These are phyloP conservation scores for Linyphia triangularis DNA, from an alignment of 2,888 invertebrate genomes.

Conservation along the genomic window DNA sequence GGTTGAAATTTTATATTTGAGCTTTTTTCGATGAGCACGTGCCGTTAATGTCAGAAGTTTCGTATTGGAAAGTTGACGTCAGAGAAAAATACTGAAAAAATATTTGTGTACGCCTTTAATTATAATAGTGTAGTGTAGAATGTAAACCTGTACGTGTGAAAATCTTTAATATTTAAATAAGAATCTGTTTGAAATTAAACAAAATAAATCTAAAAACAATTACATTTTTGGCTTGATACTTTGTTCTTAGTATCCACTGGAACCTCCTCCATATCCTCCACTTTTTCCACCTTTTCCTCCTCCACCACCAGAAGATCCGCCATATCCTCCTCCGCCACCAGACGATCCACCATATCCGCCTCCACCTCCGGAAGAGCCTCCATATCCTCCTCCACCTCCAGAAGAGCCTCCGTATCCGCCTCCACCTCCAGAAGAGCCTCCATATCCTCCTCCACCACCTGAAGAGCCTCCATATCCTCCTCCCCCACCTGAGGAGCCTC, in stretches of 20 bases:
- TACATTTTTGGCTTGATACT: conserved; percentile 28
- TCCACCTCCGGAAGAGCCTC: conserved; percentile 48
- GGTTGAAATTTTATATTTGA: no score
- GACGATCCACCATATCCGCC: conserved; percentile 59
- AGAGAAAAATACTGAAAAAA: no score
- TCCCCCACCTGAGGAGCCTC: conserved; percentile 48
- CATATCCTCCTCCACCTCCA: conserved; percentile 53
- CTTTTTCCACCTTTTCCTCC: conserved; percentile 32
- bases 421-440: conserved; percentile 37
- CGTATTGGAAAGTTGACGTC: no score
- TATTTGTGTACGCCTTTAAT: no score
- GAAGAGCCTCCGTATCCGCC: conserved; percentile 47
- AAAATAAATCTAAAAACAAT: neutral
- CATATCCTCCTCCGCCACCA: conserved; percentile 58
- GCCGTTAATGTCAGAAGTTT: no score
- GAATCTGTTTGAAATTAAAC: no score
- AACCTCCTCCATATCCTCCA: conserved; percentile 35
- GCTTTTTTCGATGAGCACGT: no score
- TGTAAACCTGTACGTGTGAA: no score
- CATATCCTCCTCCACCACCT: conserved; percentile 31
- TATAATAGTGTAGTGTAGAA: no score
- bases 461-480: conserved; percentile 54
- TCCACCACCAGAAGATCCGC: conserved; percentile 48
- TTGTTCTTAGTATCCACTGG: conserved; percentile 49
- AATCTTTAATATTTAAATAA: no score